Conservation (phyloP, 1,140 invertebrate species). For the Heliconius himera region DNA sequence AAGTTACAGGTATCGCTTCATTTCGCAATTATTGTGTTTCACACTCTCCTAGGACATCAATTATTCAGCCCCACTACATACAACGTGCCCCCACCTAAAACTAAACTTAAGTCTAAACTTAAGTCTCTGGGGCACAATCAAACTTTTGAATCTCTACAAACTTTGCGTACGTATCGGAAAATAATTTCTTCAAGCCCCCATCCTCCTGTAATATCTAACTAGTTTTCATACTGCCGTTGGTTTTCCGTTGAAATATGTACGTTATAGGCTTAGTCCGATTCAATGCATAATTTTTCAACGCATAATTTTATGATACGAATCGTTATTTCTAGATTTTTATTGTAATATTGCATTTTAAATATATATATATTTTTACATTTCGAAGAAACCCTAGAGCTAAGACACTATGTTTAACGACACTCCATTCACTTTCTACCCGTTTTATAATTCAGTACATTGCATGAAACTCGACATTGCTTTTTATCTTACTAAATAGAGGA, state of each 20-base stretch:
- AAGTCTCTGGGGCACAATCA: conserved; percentile 41
- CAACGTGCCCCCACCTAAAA: background rate
- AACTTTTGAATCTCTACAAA: conserved; percentile 39
- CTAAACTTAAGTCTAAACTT: background rate
- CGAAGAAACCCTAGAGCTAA: too few relatives aligned
- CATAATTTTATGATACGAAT: background rate
- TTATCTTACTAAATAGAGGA: too few relatives aligned
- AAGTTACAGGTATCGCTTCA: background rate
- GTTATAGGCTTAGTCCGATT: background rate
- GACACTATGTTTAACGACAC: too few relatives aligned
- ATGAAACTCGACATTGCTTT: too few relatives aligned
- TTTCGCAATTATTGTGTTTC: conserved; percentile 4
- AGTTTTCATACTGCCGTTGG: conserved; percentile 7
- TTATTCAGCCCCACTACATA: conserved; percentile 18
- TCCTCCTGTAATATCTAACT: conserved; percentile 18
- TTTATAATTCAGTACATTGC: too few relatives aligned
- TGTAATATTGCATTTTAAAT: too few relatives aligned
- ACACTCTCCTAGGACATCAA: conserved; percentile 23
- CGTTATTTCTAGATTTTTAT: too few relatives aligned
- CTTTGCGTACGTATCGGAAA: conserved; percentile 39
- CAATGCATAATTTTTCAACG: background rate
- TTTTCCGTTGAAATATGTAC: background rate
- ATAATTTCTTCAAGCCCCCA: conserved; percentile 33
- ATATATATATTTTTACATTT: too few relatives aligned
- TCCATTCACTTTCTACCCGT: too few relatives aligned